Percentiles rank a stretch among this genome's conserved stretches.
Evolutionary conservation across 1,140 invertebrate genomes (phyloP).

Genomic region (Goniozus legneri): DNA sequence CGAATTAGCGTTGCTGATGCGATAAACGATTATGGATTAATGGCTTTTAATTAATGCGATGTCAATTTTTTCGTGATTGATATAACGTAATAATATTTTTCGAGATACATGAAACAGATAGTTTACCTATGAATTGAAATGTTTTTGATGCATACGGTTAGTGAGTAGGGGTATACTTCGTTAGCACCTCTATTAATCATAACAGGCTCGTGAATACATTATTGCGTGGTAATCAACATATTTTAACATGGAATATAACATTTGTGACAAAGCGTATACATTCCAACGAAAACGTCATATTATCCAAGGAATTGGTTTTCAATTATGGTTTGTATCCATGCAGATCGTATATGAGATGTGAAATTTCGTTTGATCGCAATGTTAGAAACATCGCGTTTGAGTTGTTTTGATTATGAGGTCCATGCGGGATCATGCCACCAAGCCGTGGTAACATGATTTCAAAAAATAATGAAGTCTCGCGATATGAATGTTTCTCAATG

Average conservation of each 20-base stretch:
- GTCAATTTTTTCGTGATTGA: no score
- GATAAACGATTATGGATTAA: conserved; percentile 33
- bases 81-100: no score
- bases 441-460: conserved; percentile 21
- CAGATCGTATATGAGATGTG: background rate
- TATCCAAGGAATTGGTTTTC: conserved; percentile 14
- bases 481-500: background rate
- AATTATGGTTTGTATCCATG: background rate
- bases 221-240: conserved; percentile 23
- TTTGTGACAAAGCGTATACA: conserved; percentile 18
- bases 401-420: conserved; percentile 15
- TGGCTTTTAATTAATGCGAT: conserved; percentile 23
- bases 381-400: conserved; percentile 16
- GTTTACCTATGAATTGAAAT: background rate
- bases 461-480: background rate
- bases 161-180: conserved; percentile 9
- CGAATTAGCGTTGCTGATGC: conserved; percentile 48
- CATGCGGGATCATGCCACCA: conserved; percentile 41
- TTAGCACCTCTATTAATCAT: conserved; percentile 29
- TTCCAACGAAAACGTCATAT: conserved; percentile 11
- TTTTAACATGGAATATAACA: conserved; percentile 29
- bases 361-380: background rate
- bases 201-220: conserved; percentile 23
- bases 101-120: no score
- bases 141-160: conserved; percentile 8